A percentile compares a stretch with the other conserved stretches of the same genome.
Conservation (phyloP, 2,888 invertebrate species). For the Neelides folsomi region DNA sequence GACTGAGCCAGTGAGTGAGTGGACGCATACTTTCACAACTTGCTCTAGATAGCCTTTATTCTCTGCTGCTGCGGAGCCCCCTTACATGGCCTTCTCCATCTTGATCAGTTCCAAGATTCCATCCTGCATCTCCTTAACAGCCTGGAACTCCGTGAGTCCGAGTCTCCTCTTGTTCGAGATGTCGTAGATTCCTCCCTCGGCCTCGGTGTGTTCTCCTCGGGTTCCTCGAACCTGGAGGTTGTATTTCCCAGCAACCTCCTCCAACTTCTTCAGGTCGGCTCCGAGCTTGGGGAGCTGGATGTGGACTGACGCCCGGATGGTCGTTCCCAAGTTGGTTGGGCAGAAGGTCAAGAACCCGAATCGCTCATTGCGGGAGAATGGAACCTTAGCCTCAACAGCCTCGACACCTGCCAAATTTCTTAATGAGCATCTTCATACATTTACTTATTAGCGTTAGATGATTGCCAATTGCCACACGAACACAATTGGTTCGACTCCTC, state of each 20-base stretch:
- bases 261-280: conserved; percentile 38
- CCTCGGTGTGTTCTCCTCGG: conserved; percentile 43
- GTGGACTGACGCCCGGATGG: conserved; percentile 47
- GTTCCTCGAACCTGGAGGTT: conserved; percentile 42
- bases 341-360: conserved; percentile 48
- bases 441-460: too few relatives aligned
- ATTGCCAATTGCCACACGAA: background rate
- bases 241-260: conserved; percentile 42
- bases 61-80: background rate
- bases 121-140: conserved; percentile 43
- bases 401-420: conserved; percentile 38
- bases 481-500: background rate
- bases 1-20: background rate
- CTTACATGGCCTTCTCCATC: conserved; percentile 37
- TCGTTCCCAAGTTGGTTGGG: conserved; percentile 48
- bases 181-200: conserved; percentile 43
- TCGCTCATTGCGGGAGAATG: conserved; percentile 44
- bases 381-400: conserved; percentile 40
- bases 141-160: conserved; percentile 44
- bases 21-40: background rate
- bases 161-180: conserved; percentile 44
- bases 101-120: conserved; percentile 42
- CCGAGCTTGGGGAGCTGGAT: conserved; percentile 44
- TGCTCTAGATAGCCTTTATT: background rate
- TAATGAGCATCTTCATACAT: background rate